A percentile compares a stretch with the other conserved stretches of the same genome.
Evolutionary conservation across 2,888 invertebrate species (phyloP).

Genomic region (Balanococcus diminutus): DNA sequence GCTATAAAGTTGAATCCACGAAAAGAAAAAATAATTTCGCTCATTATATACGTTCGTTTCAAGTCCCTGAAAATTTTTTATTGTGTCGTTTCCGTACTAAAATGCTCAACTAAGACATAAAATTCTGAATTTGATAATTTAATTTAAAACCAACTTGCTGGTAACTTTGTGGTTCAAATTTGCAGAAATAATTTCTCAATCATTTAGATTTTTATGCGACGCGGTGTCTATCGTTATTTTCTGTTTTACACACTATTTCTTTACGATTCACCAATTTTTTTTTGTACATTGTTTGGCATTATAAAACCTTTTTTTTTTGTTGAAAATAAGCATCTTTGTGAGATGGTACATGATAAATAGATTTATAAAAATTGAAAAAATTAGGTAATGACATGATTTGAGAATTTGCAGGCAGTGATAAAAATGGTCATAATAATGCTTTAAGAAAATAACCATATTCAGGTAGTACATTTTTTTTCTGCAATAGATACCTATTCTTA

Average conservation of each 20-base stretch:
- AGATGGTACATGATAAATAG: too few species aligned
- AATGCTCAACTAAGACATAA: neutral
- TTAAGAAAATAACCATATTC: too few species aligned
- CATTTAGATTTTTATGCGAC: neutral
- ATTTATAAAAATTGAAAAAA: too few species aligned
- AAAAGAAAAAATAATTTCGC: neutral
- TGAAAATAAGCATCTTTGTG: too few species aligned
- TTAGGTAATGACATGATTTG: too few species aligned
- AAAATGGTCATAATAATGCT: too few species aligned
- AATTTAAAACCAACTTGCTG: constrained; percentile 21
- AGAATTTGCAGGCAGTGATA: too few species aligned
- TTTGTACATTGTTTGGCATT: neutral
- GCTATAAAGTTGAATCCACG: constrained; percentile 21
- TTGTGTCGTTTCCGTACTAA: neutral
- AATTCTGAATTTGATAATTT: constrained; percentile 8
- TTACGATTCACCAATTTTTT: neutral
- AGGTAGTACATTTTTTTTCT: too few species aligned
- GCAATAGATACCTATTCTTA: too few species aligned
- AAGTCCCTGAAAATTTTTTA: constrained; percentile 25
- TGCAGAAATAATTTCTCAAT: constrained; percentile 5
- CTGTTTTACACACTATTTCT: neutral
- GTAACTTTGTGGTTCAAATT: neutral
- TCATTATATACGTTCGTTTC: constrained; percentile 15
- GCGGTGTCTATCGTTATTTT: neutral
- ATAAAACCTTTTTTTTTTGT: too few species aligned